Evolutionary conservation across 2,888 invertebrate genomes (phyloP).

Genomic region (Amblyteles armatorius): DNA sequence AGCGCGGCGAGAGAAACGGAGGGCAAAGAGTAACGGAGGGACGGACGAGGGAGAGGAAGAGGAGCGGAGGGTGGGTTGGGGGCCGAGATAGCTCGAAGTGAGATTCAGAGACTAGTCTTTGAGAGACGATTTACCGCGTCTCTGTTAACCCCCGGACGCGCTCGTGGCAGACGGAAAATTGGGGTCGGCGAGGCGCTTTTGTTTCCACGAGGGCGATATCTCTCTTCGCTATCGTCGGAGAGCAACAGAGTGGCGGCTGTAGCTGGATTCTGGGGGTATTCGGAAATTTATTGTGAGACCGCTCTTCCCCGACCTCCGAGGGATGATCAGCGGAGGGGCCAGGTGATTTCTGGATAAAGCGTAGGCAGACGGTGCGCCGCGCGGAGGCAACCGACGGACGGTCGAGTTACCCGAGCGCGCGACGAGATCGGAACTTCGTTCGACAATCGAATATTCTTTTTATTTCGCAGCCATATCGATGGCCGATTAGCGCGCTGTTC

Average conservation of each 20-base stretch:
- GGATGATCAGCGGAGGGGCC: neutral
- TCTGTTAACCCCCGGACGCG: slow-evolving; percentile 38
- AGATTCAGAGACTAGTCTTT: slow-evolving; percentile 45
- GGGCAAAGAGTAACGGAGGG: neutral
- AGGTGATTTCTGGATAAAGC: neutral
- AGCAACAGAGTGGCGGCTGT: neutral
- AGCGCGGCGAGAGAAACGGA: neutral
- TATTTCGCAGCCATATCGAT: too few relatives aligned
- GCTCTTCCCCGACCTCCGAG: slow-evolving; percentile 1
- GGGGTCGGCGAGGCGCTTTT: slow-evolving; percentile 58
- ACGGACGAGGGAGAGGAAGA: neutral
- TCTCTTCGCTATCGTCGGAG: slow-evolving; percentile 26
- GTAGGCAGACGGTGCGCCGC: too few relatives aligned
- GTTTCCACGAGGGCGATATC: slow-evolving; percentile 51
- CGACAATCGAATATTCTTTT: too few relatives aligned
- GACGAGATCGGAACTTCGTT: too few relatives aligned
- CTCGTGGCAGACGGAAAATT: slow-evolving; percentile 60
- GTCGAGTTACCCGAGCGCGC: too few relatives aligned
- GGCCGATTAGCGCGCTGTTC: too few relatives aligned
- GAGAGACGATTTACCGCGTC: slow-evolving; percentile 54
- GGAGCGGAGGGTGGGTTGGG: neutral
- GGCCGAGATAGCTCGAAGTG: slow-evolving; percentile 29
- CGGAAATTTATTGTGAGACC: slow-evolving; percentile 32
- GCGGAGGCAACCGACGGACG: too few relatives aligned
- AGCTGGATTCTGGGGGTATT: neutral